Evolutionary conservation across 92 coral and sea anemone genomes (phyloP).

Genomic region (Pocillopora grandis): DNA sequence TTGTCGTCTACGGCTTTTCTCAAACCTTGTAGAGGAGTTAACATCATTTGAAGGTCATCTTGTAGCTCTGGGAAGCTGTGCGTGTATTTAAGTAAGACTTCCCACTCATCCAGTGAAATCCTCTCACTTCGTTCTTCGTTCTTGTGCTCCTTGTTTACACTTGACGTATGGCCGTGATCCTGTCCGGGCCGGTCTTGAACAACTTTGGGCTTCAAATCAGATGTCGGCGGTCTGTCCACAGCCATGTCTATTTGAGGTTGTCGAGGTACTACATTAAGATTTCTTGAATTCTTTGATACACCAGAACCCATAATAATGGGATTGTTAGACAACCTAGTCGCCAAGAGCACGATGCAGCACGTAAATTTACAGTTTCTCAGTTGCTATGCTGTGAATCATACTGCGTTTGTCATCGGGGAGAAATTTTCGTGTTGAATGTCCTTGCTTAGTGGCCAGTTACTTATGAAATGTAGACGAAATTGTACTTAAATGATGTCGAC

Average conservation of each 20-base stretch:
- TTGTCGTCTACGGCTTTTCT: neutral
- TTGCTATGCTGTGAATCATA: no score
- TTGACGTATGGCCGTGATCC: neutral
- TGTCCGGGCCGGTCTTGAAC: neutral
- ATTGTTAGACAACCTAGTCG: neutral
- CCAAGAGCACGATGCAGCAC: no score
- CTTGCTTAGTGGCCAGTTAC: no score
- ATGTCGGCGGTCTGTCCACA: neutral
- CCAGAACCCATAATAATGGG: slow-evolving; percentile 13
- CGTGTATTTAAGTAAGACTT: neutral
- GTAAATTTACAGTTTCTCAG: no score
- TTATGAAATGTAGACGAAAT: no score
- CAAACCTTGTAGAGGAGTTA: neutral
- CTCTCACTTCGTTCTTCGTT: neutral
- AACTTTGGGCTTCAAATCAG: neutral
- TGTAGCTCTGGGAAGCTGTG: neutral
- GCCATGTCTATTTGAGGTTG: no score
- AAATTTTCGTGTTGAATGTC: no score
- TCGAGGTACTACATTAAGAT: neutral
- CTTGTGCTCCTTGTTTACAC: no score
- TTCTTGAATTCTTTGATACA: neutral
- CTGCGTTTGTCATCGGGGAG: no score
- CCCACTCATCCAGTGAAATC: neutral
- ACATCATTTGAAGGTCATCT: neutral
- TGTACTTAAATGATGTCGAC: no score